Base-by-base conservation (phyloP, 2,888 invertebrate genomes). In the Arenicola marina region DNA sequence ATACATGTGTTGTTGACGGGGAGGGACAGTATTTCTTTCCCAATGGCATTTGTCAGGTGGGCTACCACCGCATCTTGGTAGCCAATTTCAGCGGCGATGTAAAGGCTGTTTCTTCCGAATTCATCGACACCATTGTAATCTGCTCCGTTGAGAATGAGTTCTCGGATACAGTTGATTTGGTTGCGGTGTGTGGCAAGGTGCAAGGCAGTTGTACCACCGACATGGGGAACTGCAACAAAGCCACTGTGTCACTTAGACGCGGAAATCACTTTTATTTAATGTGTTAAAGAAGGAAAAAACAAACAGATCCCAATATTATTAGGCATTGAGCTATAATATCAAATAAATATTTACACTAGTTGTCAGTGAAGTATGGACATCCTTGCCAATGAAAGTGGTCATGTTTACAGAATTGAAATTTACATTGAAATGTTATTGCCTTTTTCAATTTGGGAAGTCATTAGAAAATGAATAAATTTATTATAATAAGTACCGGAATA, bases 51-150 rank as follows among this genome's bases (percentile, higher is more conserved):
- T 48, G 73, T 68, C 4, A 81, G 68, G 61, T 80, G 81, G 1
- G 76, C 74, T 57, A 78, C 71, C 2, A 80, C 75, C 69, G 78
- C 78, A 1, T 73, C 72, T 28, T 70, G 72, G 29, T 69, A 73
- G 0, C 76, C 77, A 44, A 68, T 66, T 56, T 76, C 69, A 4
- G 80, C 78, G 11, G 81, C 78, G 24, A 80, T 74, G 61, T 76
- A 81, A 29, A 81, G 68, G 69, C 78, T 78, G 2, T 79, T 81
- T 31, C 76, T 66, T 7, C 67, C 67, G 33, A 69, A 62, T 60
- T 78, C 80, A 69, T 81, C 79, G 7, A 78, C 78, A 26, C 78
- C 76, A 67, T 81, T 81, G 66, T 80, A 81, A 63, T 81, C 81
- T 1, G 80, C 80, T 1, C 81, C 81, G 67, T 78, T 75, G 70